A percentile compares a stretch with the other conserved stretches of the same genome.
phyloP scores from a whole-genome alignment of 2,797 vertebrate species.

The Microctenopoma steveboyesi region DNA sequence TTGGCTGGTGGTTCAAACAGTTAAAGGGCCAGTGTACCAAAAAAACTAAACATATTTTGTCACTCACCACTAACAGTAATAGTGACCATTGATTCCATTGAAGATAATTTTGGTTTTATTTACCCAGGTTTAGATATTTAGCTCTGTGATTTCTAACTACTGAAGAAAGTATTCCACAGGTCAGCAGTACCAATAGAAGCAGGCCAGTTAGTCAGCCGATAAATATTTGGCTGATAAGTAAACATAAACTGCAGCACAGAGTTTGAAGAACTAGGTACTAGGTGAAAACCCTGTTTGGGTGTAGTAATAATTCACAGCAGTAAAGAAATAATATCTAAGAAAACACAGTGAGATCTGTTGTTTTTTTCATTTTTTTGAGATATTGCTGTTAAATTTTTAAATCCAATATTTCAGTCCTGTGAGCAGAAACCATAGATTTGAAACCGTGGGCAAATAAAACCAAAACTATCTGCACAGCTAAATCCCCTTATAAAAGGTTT shows the following conservation, averaged over 20 bases:
- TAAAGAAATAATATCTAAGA: too few relatives aligned
- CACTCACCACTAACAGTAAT: background rate
- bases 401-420: background rate
- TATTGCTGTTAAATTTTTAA: background rate
- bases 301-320: too few relatives aligned
- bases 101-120: background rate
- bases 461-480: background rate
- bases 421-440: background rate
- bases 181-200: too few relatives aligned
- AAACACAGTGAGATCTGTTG: background rate
- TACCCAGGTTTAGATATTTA: background rate
- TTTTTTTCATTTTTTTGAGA: background rate
- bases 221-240: too few relatives aligned
- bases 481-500: background rate
- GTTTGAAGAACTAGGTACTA: too few relatives aligned
- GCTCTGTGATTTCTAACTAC: too few relatives aligned
- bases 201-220: too few relatives aligned
- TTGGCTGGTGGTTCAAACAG: slow-evolving; percentile 36
- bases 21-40: slow-evolving; percentile 8
- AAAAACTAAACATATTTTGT: slow-evolving; percentile 16
- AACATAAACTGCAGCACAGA: too few relatives aligned
- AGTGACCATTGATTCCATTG: background rate
- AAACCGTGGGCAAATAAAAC: background rate
- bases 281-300: too few relatives aligned
- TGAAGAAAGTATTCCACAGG: too few relatives aligned